Conservation (phyloP, 2,113 vertebrate genomes). For the Brachypteracias leptosomus region DNA sequence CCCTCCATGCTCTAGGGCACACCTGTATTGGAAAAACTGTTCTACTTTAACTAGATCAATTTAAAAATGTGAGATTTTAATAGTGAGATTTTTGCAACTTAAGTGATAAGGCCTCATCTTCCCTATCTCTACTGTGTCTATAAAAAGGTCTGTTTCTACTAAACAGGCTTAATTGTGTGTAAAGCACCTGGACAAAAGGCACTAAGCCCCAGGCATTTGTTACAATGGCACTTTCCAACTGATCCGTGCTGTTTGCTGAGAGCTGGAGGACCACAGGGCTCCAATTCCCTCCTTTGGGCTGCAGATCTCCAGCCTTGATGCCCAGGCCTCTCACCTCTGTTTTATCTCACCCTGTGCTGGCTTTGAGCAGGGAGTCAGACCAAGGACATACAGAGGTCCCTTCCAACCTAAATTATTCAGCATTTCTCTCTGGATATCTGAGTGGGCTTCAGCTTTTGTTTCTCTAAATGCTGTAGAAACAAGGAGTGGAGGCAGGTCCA, state of each 20-base stretch:
- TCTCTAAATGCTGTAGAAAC: background rate
- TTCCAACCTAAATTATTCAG: background rate
- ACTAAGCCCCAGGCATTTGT: background rate
- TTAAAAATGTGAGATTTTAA: background rate
- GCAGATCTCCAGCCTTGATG: background rate
- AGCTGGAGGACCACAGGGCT: background rate
- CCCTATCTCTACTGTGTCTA: background rate
- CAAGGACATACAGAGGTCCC: background rate
- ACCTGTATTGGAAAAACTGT: background rate
- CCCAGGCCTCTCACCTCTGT: background rate
- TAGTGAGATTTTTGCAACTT: background rate
- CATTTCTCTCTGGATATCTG: background rate
- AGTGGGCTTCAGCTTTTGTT: background rate
- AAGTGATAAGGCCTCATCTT: background rate
- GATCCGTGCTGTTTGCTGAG: background rate
- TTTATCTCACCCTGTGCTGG: background rate
- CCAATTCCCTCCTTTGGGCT: background rate
- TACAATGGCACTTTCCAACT: background rate
- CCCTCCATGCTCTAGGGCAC: background rate
- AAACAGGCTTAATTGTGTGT: background rate
- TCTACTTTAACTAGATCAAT: background rate
- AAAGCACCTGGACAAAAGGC: background rate
- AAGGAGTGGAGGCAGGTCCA: background rate
- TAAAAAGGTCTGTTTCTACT: background rate
- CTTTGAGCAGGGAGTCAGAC: background rate